Evolutionary conservation across 2,888 invertebrate genomes (phyloP), one percentile per base, ranked within the genome.

Genomic region (Frankliniella intonsa): DNA sequence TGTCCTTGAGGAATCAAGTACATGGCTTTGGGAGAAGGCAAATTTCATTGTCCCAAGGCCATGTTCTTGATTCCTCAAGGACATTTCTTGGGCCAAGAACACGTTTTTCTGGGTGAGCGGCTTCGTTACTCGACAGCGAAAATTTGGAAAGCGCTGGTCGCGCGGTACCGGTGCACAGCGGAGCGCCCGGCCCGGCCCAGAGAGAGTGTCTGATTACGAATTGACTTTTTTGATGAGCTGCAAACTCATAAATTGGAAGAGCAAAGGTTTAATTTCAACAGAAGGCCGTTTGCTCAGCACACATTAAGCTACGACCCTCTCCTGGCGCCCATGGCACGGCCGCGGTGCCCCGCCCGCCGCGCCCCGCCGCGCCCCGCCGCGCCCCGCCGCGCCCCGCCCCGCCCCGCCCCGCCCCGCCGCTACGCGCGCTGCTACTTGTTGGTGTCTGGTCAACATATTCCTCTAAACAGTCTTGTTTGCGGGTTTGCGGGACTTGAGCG

Each of bases 261-360:
- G 69, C 69, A 76, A 76, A 76, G 69, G 69, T 76, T 76, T 76
- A 76, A 76, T 76, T 76, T 76, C 69, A 76, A 76, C 69, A 76
- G 69, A 25, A 76, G 69, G 69, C 69, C 69, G 69, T 76, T 76
- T 76, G 69, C 69, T 76, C 69, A 25, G 69, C 69, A 76, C 69
- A 76, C 69, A 76, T 76, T 25, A 76, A 76, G 69, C 69, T 76
- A 62, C 62, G 62, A 62, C 62, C 62, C 62, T 62, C 62, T 62
- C 55, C 38, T 38, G 62, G 62, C 38, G 38, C 38, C 38, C 38
- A 38, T 38, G 38, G 38, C 38, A 38, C 38, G 38, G 2, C 38
- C 3, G 38, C 38, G 38, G n/a, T n/a, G n/a, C n/a, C n/a, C n/a
- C n/a, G n/a, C n/a, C n/a, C n/a, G n/a, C n/a, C n/a, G n/a, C n/a